phyloP scores from a whole-genome alignment of 2,888 invertebrate genomes.

The Odontocolon sp. region DNA sequence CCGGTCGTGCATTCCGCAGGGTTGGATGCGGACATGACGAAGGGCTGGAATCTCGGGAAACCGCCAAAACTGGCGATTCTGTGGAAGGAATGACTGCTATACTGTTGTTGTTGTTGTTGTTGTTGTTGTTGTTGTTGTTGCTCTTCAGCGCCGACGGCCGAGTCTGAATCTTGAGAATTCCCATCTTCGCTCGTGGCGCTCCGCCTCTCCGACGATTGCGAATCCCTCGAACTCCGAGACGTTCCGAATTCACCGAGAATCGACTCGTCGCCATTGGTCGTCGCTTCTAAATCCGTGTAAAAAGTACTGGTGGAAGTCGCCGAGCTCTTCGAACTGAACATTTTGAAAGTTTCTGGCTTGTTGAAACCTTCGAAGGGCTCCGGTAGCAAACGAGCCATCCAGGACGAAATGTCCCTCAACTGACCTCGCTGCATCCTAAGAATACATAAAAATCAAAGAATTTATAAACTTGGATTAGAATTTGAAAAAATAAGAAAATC shows the following conservation, averaged over 20 bases:
- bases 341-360: slow-evolving; percentile 70
- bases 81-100: slow-evolving; percentile 74
- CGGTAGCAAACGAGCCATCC: slow-evolving; percentile 74
- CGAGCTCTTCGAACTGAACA: slow-evolving; percentile 77
- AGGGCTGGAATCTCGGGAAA: slow-evolving; percentile 77
- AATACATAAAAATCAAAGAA: not conserved
- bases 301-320: slow-evolving; percentile 75
- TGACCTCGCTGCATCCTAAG: slow-evolving; percentile 77
- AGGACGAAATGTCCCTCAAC: slow-evolving; percentile 76
- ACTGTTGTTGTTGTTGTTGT: slow-evolving; percentile 62
- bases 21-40: slow-evolving; percentile 76
- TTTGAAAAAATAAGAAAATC: not conserved
- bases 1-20: slow-evolving; percentile 69
- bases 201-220: slow-evolving; percentile 69
- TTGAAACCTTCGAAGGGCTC: slow-evolving; percentile 71
- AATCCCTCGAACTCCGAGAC: slow-evolving; percentile 65
- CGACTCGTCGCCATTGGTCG: slow-evolving; percentile 63
- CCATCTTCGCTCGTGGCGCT: slow-evolving; percentile 73
- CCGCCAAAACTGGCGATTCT: slow-evolving; percentile 77
- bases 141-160: slow-evolving; percentile 68
- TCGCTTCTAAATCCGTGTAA: slow-evolving; percentile 74
- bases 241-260: slow-evolving; percentile 47
- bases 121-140: slow-evolving; percentile 49
- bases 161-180: slow-evolving; percentile 74
- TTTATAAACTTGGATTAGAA: not conserved